Evolutionary conservation across 2,113 vertebrate species (phyloP), one percentile per base, ranked within the genome.

Genomic region (Tychaedon coryphoeus): DNA sequence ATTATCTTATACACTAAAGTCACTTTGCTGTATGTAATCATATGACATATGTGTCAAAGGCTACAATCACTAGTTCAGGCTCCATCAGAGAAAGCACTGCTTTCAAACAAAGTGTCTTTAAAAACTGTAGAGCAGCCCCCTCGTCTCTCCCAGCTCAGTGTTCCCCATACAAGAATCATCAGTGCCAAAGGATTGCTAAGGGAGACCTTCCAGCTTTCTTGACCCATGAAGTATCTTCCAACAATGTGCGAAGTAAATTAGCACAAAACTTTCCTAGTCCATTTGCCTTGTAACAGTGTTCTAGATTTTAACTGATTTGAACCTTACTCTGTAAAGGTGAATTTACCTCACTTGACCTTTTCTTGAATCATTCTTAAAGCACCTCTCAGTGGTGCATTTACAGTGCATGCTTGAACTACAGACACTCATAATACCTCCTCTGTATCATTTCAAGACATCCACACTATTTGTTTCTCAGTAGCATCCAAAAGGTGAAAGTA

Each of bases 391-490:
- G 81, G 76, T 80, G 69, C 84, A 78, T 89, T 96, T 79, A 90
- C 83, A 94, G 88, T 74, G 70, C 43, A 36, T 88, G 82, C 84
- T 87, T 98, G 96, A 97, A 93, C 88, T 92, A 79, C 38, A 94
- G 93, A 96, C 86, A 93, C 87, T 83, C n/a, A 18, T 45, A 94
- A 93, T 87, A 95, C 45, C 54, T 91, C 80, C 82, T 94, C 94
- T 67, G 69, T 94, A 95, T 95, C 75, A 76, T 94, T 97, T 95
- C 86, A 96, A 96, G 97, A 93, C 88, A 95, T 89, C 80, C 94
- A 96, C 92, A 93, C 95, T 95, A 91, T 86, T 95, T 94, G 47
- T 93, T 94, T 94, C 91, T 96, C 93, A 93, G 92, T 85, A 94
- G 79, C 82, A 93, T 90, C 79, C 76, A 94, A 74, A 97, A 94